A percentile compares a stretch with the other conserved stretches of the same genome.
Conservation (phyloP, 2,888 invertebrate species). For the Hoplodrina ambigua region DNA sequence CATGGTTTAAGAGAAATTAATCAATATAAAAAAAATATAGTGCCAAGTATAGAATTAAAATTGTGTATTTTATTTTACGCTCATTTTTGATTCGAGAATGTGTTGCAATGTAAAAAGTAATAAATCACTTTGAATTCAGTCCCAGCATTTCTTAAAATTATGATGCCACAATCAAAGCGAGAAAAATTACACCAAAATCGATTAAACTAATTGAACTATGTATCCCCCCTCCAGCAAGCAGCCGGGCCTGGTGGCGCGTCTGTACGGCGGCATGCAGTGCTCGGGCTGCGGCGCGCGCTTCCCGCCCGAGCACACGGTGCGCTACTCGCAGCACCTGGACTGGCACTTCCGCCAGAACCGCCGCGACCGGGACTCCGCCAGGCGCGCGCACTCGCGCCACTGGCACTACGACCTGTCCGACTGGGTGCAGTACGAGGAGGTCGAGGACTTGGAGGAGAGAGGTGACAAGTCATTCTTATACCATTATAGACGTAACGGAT, state of each 20-base stretch:
- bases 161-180: too few species aligned
- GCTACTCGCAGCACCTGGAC: slow-evolving; percentile 98
- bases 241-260: slow-evolving; percentile 91
- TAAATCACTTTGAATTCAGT: too few species aligned
- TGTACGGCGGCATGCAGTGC: slow-evolving; percentile 98
- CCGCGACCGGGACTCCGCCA: slow-evolving; percentile 95
- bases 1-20: too few species aligned
- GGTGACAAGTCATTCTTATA: slow-evolving; percentile 80
- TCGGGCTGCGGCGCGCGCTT: slow-evolving; percentile 98
- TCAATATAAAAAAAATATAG: too few species aligned
- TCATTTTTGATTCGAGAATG: too few species aligned
- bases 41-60: too few species aligned
- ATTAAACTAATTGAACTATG: too few species aligned
- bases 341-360: slow-evolving; percentile 99
- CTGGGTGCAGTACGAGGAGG: slow-evolving; percentile 98
- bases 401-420: slow-evolving; percentile 98
- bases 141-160: too few species aligned
- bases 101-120: too few species aligned
- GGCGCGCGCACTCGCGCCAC: slow-evolving; percentile 95
- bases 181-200: too few species aligned
- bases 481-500: too few species aligned
- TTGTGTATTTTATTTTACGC: too few species aligned
- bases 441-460: slow-evolving; percentile 97
- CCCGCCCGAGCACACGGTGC: slow-evolving; percentile 96
- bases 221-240: slow-evolving; percentile 90